phyloP scores from a whole-genome alignment of 2,113 vertebrate species.

The Megaceryle torquata region DNA sequence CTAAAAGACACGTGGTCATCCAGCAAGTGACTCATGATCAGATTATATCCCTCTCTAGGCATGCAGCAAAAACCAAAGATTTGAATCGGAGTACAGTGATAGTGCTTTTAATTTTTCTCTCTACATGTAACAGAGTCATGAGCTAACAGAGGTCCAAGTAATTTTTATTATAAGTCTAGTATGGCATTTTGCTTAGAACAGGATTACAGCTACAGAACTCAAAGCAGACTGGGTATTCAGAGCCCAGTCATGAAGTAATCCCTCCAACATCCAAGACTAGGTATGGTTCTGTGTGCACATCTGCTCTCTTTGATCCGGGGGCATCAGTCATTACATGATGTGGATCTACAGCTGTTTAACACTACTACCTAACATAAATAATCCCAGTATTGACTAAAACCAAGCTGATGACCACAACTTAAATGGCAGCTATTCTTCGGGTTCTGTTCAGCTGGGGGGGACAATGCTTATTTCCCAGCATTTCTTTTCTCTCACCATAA shows the following conservation, averaged over 20 bases:
- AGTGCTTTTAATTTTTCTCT: background rate
- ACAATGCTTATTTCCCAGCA: background rate
- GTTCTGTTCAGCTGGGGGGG: background rate
- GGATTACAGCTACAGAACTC: background rate
- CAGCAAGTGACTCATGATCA: background rate
- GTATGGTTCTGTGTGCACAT: accelerated
- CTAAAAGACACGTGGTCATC: background rate
- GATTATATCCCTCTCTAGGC: background rate
- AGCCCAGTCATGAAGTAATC: background rate
- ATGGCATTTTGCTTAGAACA: background rate
- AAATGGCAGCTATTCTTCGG: background rate
- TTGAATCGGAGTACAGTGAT: background rate
- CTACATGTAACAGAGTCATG: accelerated
- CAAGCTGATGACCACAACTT: background rate
- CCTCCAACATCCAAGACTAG: background rate
- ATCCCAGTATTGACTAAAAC: background rate
- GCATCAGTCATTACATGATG: background rate
- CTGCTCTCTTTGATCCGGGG: background rate
- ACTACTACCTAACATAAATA: background rate
- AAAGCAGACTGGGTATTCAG: background rate
- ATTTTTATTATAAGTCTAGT: background rate
- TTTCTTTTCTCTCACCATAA: background rate
- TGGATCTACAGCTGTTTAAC: background rate
- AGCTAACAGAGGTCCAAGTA: background rate
- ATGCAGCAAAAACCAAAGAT: accelerated